phyloP scores from a whole-genome alignment of 2,888 invertebrate species.

The Phymatocera aterrima region DNA sequence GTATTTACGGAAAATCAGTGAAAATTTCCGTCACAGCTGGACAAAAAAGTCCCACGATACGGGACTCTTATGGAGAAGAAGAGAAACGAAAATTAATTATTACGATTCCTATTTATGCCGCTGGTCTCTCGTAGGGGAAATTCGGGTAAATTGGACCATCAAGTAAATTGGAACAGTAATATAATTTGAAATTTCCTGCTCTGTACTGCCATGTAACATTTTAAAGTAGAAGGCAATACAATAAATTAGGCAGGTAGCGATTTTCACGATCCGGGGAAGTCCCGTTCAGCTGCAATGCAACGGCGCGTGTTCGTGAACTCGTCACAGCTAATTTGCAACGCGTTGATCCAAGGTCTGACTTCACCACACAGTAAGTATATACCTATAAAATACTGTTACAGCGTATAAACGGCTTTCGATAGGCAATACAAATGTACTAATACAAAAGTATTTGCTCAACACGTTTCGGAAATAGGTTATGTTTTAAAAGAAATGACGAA shows the following conservation, averaged over 20 bases:
- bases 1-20: too few species aligned
- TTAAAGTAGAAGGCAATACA: background rate
- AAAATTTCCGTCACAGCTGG: too few species aligned
- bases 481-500: too few species aligned
- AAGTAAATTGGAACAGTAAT: background rate
- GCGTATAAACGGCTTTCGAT: too few species aligned
- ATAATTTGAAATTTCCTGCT: background rate
- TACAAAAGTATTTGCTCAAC: too few species aligned
- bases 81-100: too few species aligned
- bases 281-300: background rate
- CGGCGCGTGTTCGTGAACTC: background rate
- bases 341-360: background rate
- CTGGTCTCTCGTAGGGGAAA: slow-evolving; percentile 2
- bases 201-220: background rate
- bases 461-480: too few species aligned
- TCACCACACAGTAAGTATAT: background rate
- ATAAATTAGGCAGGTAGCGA: background rate
- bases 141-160: background rate
- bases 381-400: background rate
- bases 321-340: background rate
- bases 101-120: too few species aligned
- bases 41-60: too few species aligned
- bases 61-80: too few species aligned
- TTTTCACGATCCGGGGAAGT: background rate
- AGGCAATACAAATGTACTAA: too few species aligned